phyloP scores from a whole-genome alignment of 2,888 invertebrate genomes.

The Embidobia sp. region DNA sequence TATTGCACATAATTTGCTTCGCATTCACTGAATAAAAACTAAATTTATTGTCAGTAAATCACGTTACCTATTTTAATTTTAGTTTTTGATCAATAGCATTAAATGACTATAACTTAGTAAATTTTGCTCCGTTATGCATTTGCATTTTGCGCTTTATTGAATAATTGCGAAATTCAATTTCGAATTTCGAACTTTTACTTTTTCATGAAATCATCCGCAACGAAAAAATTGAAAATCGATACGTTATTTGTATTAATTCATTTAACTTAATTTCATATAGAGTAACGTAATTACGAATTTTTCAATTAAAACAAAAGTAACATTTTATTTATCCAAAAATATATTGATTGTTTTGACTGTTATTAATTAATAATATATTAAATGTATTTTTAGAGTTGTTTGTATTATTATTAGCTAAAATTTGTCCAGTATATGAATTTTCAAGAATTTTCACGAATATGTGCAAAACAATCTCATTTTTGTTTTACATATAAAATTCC shows the following conservation, averaged over 20 bases:
- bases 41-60: constrained; percentile 3
- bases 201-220: constrained; percentile 13
- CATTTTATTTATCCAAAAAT: no score
- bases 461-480: no score
- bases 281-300: constrained; percentile 12
- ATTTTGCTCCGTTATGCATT: constrained; percentile 34
- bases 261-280: constrained; percentile 22
- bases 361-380: no score
- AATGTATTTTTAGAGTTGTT: no score
- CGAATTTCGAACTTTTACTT: constrained; percentile 30
- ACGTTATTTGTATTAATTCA: constrained; percentile 18
- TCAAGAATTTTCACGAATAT: no score
- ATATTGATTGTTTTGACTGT: no score
- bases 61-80: constrained; percentile 26
- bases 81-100: constrained; percentile 39
- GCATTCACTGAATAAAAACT: background rate
- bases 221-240: constrained; percentile 12
- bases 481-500: no score
- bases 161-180: constrained; percentile 45
- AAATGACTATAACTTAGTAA: constrained; percentile 32
- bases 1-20: no score
- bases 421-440: no score
- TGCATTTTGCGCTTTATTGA: constrained; percentile 49
- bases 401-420: no score
- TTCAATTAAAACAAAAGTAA: constrained; percentile 7